Evolutionary conservation across 2,113 vertebrate species (phyloP).

Genomic region (Puffinus mauretanicus): DNA sequence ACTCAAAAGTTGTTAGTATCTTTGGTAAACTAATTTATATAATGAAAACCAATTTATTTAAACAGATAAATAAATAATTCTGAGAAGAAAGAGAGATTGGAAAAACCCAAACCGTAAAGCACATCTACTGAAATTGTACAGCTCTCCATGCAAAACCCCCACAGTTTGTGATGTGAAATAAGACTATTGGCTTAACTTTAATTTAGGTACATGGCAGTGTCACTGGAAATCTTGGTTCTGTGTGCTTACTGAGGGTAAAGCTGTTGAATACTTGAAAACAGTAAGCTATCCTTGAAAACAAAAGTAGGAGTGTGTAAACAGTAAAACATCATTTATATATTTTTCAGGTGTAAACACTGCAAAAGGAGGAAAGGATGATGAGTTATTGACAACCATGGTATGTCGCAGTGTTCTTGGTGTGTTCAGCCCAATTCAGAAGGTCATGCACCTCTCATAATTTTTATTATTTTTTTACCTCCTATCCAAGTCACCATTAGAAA

Average conservation of each 20-base stretch:
- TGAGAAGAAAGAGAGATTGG: background rate
- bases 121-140: background rate
- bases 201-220: background rate
- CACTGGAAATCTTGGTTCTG: background rate
- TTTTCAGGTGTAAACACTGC: slow-evolving; percentile 78
- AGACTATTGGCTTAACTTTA: background rate
- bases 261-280: background rate
- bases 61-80: background rate
- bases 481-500: background rate
- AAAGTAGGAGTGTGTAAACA: background rate
- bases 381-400: slow-evolving; percentile 92
- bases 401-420: background rate
- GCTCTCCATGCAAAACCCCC: background rate
- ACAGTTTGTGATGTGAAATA: background rate
- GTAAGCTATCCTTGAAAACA: background rate
- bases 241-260: background rate
- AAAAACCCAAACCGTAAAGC: background rate
- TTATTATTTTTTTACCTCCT: background rate
- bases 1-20: background rate
- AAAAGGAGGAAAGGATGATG: slow-evolving; percentile 83
- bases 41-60: background rate
- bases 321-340: slow-evolving; percentile 2
- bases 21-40: background rate
- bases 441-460: background rate
- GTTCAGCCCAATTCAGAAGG: background rate